phyloP scores from a whole-genome alignment of 2,113 vertebrate species.

The Aptenodytes forsteri region DNA sequence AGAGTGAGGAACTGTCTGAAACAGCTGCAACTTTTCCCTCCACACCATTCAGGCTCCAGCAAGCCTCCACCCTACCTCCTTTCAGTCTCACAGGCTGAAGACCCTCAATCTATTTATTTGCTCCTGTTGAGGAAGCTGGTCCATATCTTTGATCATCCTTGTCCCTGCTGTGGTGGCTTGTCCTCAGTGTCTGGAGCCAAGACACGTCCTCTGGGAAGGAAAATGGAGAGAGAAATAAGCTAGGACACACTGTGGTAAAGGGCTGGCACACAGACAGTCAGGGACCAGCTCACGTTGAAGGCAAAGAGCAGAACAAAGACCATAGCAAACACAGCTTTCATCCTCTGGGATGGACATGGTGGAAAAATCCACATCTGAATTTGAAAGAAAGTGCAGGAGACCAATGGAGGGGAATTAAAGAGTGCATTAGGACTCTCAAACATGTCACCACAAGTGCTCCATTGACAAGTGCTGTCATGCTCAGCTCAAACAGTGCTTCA shows the following conservation, averaged over 20 bases:
- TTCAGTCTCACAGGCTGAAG: neutral
- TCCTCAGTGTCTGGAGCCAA: neutral
- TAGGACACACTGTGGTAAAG: neutral
- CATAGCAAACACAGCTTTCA: neutral
- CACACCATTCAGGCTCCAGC: neutral
- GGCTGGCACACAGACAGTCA: neutral
- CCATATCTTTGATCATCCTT: neutral
- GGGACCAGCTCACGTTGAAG: neutral
- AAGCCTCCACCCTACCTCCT: neutral
- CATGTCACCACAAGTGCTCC: neutral
- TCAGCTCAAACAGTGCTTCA: neutral
- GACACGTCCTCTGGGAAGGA: neutral
- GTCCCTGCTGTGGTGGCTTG: neutral
- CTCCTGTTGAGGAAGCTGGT: neutral
- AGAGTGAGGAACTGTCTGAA: neutral
- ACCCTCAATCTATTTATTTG: neutral
- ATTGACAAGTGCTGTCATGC: neutral
- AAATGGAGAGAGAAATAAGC: neutral
- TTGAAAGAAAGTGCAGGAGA: neutral
- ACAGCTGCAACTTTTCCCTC: neutral
- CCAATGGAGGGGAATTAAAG: neutral
- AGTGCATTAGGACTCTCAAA: slow-evolving; percentile 16
- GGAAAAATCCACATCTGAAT: neutral
- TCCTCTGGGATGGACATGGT: neutral
- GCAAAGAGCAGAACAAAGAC: neutral